These are phyloP conservation scores for Crossaster papposus DNA, from an alignment of 53 echinoderm and acorn worm species.

Conservation along the genomic window DNA sequence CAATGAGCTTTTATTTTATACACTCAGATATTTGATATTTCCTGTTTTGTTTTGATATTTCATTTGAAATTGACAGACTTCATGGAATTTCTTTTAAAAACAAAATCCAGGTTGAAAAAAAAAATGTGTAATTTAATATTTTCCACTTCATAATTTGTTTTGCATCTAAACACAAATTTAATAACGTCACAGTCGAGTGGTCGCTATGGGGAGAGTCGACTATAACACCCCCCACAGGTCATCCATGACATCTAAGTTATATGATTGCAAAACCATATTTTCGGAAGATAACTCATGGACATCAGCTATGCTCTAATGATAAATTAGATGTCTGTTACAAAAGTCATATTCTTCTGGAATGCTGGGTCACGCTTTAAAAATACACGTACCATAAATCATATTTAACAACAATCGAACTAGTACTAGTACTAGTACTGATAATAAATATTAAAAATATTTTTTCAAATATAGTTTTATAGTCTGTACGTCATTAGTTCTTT, in stretches of 20 bases:
- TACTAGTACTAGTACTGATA: neutral
- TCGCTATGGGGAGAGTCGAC: neutral
- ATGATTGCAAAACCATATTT: constrained; percentile 11
- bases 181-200: neutral
- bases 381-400: neutral
- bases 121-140: no score
- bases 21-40: no score
- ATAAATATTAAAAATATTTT: no score
- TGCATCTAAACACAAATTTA: neutral
- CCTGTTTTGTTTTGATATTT: no score
- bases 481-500: no score
- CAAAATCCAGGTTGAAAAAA: no score
- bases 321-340: neutral
- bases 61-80: no score
- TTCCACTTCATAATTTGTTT: no score
- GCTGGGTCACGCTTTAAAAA: neutral
- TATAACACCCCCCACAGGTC: neutral
- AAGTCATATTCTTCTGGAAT: neutral
- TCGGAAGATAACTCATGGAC: neutral
- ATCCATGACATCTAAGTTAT: neutral
- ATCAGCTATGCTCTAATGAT: neutral
- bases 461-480: no score
- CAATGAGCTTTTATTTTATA: no score
- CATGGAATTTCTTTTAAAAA: no score
- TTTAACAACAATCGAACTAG: neutral